Conservation (phyloP, 2,888 invertebrate species). For the Cryptocephalus primarius region DNA sequence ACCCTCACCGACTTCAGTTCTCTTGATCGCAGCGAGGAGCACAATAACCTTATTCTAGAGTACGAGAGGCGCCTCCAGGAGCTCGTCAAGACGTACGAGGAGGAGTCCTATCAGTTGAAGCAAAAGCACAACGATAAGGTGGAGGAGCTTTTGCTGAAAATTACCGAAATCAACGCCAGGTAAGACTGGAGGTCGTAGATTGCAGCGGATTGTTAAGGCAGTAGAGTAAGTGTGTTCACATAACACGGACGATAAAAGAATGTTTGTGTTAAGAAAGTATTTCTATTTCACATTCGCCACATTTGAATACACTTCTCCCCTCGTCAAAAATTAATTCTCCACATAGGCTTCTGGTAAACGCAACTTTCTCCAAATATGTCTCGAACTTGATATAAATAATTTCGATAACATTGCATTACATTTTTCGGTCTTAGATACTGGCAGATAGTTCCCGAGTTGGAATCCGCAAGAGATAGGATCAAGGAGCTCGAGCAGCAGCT, state of each 20-base stretch:
- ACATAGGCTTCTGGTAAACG: no score
- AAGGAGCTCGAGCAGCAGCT: constrained; percentile 61
- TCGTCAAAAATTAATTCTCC: no score
- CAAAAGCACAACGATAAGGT: constrained; percentile 71
- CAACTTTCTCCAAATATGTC: no score
- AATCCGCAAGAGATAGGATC: constrained; percentile 59
- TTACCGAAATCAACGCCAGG: constrained; percentile 64
- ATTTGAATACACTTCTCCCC: no score
- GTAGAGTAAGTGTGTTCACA: no score
- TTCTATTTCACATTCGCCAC: no score
- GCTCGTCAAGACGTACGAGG: constrained; percentile 50
- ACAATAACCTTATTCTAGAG: constrained; percentile 55
- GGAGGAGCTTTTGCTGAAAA: constrained; percentile 58
- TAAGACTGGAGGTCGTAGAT: no score
- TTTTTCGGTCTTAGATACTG: constrained; percentile 45
- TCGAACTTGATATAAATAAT: no score
- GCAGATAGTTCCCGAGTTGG: constrained; percentile 62
- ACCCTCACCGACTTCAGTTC: constrained; percentile 22
- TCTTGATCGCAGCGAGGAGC: constrained; percentile 47
- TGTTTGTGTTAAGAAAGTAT: no score
- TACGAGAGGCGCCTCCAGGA: constrained; percentile 70
- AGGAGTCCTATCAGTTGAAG: constrained; percentile 64
- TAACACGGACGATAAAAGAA: no score
- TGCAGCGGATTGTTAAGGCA: no score
- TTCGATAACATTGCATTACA: no score